These are phyloP conservation scores for Coluber constrictor DNA, from an alignment of 2,797 vertebrate species.

Conservation along the genomic window DNA sequence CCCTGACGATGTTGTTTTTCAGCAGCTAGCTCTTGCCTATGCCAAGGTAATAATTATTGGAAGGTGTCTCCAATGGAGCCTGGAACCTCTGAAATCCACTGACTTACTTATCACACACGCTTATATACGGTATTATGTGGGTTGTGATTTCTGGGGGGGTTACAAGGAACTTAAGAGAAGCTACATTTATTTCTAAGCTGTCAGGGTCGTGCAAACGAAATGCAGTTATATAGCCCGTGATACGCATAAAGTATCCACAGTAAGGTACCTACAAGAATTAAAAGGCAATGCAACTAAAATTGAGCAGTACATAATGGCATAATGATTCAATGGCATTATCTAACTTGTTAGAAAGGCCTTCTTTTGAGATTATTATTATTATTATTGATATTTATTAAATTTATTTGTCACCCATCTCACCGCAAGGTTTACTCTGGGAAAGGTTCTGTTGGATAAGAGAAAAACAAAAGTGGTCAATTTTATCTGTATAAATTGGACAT, in stretches of 20 bases:
- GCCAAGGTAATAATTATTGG: conserved; percentile 78
- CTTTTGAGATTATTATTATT: background rate
- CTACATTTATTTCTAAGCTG: background rate
- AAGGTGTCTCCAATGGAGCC: background rate
- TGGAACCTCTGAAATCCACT: background rate
- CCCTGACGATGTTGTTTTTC: conserved; percentile 89
- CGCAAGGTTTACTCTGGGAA: background rate
- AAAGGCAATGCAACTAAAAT: background rate
- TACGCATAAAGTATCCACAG: background rate
- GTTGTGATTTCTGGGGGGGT: background rate
- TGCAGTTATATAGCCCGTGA: background rate
- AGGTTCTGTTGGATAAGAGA: background rate
- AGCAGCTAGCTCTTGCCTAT: conserved; percentile 85
- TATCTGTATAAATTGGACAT: background rate
- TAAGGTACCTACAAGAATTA: background rate
- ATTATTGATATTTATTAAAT: background rate
- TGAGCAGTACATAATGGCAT: background rate
- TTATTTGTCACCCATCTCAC: background rate
- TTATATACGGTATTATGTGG: background rate
- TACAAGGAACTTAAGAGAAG: background rate
- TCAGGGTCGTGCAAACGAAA: background rate
- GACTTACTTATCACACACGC: background rate
- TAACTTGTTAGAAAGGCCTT: background rate
- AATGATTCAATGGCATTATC: background rate
- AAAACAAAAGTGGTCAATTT: background rate